Conservation (phyloP, 2,888 invertebrate genomes). For the Rhagophthalmus giganteus region DNA sequence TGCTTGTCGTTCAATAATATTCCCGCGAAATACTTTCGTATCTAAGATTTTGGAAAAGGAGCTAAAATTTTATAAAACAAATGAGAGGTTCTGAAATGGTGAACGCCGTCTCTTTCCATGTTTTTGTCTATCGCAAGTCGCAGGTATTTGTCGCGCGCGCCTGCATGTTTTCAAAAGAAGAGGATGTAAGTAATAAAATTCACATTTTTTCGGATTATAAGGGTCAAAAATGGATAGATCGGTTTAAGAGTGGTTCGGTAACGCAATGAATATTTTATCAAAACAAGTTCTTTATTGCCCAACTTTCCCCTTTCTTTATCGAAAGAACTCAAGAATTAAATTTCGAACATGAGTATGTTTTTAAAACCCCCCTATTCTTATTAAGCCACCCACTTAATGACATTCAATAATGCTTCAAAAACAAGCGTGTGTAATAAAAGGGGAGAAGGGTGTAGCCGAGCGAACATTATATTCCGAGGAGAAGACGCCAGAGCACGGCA, state of each 20-base stretch:
- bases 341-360: constrained; percentile 28
- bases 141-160: too few species aligned
- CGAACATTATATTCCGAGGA: constrained; percentile 29
- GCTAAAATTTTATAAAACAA: too few species aligned
- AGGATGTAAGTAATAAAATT: too few species aligned
- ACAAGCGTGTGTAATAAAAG: constrained; percentile 33
- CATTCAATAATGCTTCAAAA: constrained; percentile 32
- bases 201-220: too few species aligned
- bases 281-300: constrained; percentile 7
- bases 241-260: background rate
- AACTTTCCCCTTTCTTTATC: constrained; percentile 9
- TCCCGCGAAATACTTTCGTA: too few species aligned
- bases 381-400: constrained; percentile 33
- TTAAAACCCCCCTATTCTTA: constrained; percentile 28
- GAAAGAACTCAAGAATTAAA: constrained; percentile 19
- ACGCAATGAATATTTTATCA: background rate
- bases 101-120: too few species aligned
- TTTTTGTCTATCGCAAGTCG: too few species aligned
- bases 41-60: too few species aligned
- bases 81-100: too few species aligned
- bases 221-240: too few species aligned
- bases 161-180: too few species aligned
- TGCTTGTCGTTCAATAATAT: too few species aligned
- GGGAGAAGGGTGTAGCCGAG: constrained; percentile 38
- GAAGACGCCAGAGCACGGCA: constrained; percentile 45